Base-by-base conservation (phyloP, 2,888 invertebrate species). In the Dynastes grantii region DNA sequence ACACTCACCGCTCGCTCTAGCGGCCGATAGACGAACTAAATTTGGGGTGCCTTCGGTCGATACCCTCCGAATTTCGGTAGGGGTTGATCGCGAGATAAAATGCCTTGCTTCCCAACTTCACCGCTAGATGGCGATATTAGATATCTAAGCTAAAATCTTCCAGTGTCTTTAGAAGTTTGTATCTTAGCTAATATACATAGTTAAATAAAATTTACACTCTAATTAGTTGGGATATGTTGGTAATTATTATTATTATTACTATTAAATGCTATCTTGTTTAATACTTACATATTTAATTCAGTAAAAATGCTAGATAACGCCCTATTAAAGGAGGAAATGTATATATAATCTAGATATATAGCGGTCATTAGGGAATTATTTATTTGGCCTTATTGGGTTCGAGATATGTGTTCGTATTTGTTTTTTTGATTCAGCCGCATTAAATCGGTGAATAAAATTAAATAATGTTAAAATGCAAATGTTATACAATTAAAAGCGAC, bases 1-100 rank as follows among this genome's bases (percentile, higher is more conserved):
- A 29, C 40, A 27, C 16, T 11, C 16, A 32, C 2, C 53, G 80
- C 83, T 84, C 83, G 83, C 77, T 84, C 87, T 86, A 63, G 67
- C 84, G 85, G 81, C 81, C 81, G 83, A 84, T 85, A 85, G 87
- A 82, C 63, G 80, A 84, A 84, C 81, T 82, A 83, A 84, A 83
- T 86, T 87, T 76, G 32, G 76, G 76, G 64, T 76, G n/a, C 40
- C 11, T 37, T 2, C n/a, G 64, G 27, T 76, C 55, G 65, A 40
- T 40, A 32, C 55, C 16, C n/a, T 32, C 37, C 9, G 27, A 49
- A 71, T 5, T 40, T 49, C 55, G 16, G 37, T 3, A 71, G 37
- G 71, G 71, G 71, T 71, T 71, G 71, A n/a, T 37, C 5, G 13
- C 5, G 32, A 29, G 58, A 53, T 55, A 37, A 67, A 16, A 6